Evolutionary conservation across 2,888 invertebrate species (phyloP).

Genomic region (Leptarthrus brevirostris): DNA sequence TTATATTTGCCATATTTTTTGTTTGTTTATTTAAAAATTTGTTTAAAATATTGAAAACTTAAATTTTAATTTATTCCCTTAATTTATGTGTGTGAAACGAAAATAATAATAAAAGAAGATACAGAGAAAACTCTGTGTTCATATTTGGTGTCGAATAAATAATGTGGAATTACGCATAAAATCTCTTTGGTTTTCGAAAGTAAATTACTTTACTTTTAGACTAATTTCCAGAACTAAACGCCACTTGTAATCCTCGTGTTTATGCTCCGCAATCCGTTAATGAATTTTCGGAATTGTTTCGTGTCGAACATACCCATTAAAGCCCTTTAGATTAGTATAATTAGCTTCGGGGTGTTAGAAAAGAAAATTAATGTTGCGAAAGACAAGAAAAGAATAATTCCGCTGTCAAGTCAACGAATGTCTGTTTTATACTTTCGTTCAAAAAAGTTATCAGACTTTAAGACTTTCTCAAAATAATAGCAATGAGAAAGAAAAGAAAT

Average conservation of each 20-base stretch:
- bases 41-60: too few relatives aligned
- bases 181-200: background rate
- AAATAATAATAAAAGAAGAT: too few relatives aligned
- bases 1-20: too few relatives aligned
- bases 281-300: slow-evolving; percentile 29
- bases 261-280: slow-evolving; percentile 19
- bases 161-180: slow-evolving; percentile 8
- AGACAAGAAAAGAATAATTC: slow-evolving; percentile 22
- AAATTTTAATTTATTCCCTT: too few relatives aligned
- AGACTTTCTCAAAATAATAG: slow-evolving; percentile 29
- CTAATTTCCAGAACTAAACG: slow-evolving; percentile 3
- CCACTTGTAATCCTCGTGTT: slow-evolving; percentile 27
- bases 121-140: too few relatives aligned
- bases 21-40: too few relatives aligned
- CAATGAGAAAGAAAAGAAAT: background rate
- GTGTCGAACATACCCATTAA: too few relatives aligned
- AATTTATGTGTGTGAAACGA: too few relatives aligned
- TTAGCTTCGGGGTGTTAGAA: slow-evolving; percentile 23
- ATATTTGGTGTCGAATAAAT: slow-evolving; percentile 23
- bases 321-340: slow-evolving; percentile 25
- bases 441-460: background rate
- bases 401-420: background rate
- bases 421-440: too few relatives aligned
- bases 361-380: slow-evolving; percentile 22
- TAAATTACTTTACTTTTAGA: background rate